Evolutionary conservation across 2,888 invertebrate genomes (phyloP).

Genomic region (Stenotaenia linearis): DNA sequence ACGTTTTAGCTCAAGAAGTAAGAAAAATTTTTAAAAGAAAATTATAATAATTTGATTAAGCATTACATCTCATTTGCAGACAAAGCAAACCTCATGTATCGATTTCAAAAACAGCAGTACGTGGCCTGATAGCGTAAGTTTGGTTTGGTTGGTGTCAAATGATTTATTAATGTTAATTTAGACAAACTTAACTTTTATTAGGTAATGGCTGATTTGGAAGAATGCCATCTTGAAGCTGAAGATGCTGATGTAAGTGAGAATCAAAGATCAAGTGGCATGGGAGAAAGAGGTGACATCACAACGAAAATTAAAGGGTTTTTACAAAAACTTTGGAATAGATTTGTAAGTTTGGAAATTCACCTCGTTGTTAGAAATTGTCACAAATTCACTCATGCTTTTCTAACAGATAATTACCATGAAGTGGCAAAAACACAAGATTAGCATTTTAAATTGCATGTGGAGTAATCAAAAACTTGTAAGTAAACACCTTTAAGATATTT

Average conservation of each 20-base stretch:
- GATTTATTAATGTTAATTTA: not conserved
- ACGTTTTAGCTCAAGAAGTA: not conserved
- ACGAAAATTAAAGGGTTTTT: not conserved
- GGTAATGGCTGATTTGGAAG: not conserved
- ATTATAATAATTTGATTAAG: not conserved
- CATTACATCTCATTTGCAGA: not conserved
- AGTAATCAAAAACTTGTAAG: not conserved
- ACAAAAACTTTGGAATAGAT: not conserved
- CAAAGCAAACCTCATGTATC: not conserved
- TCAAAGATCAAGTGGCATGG: not conserved
- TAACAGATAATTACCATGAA: not conserved
- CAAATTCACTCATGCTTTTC: not conserved
- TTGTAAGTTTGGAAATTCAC: not conserved
- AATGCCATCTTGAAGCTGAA: not conserved
- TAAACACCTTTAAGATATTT: not conserved
- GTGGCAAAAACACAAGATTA: not conserved
- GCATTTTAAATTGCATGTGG: constrained; percentile 1
- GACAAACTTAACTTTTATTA: not conserved
- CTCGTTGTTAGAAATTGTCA: not conserved
- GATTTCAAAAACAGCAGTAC: not conserved
- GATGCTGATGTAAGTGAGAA: not conserved
- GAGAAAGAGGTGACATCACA: not conserved
- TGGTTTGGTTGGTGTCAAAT: not conserved
- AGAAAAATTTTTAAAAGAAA: not conserved
- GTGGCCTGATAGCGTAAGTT: not conserved